Evolutionary conservation across 2,113 vertebrate genomes (phyloP), one percentile per base, ranked within the genome.

Genomic region (Anoura caudifer): DNA sequence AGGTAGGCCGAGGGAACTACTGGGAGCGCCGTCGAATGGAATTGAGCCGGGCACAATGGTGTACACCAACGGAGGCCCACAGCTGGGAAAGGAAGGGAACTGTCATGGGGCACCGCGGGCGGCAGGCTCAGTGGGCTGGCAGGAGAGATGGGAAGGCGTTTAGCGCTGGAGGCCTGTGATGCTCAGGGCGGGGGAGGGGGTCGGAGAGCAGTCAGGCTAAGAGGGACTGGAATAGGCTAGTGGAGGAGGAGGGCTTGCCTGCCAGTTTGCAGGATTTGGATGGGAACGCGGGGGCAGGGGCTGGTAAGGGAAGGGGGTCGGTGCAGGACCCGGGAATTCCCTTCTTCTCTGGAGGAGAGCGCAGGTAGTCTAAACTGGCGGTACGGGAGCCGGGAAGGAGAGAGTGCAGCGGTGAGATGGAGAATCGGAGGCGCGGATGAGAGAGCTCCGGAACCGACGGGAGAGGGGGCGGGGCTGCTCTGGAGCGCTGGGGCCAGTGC

Each of bases 151-250:
- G 56, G 63, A 61, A 94, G 83, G 87, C 92, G 13, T 82, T 95
- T 91, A 87, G 87, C 41, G n/a, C 15, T 54, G n/a, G n/a, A 95
- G 95, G 93, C 93, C 97, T 94, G 73, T 69, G 93, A 76, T 96
- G 95, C 65, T 97, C 47, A 52, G 77, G 70, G 83, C 54, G 47
- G 89, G 67, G 94, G 90, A 85, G 43, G 92, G 76, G 81, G 26
- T 59, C 14, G 26, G 63, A 47, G 52, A 91, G 61, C 91, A 22
- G 38, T 24, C 47, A 22, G 47, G 47, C 56, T 85, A 36, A 38
- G 77, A 87, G n/a, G 50, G 47, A 45, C 36, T 45, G 67, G 54
- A 91, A 85, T 77, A 59, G 72, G 87, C 75, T 77, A 90, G 91
- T 80, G 45, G 73, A 54, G 91, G 79, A 94, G 69, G 70, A 89